A percentile compares a stretch with the other conserved stretches of the same genome.
These are phyloP conservation scores for Tarsius wallacei DNA, from an alignment of 2,797 vertebrate genomes.

Conservation along the genomic window DNA sequence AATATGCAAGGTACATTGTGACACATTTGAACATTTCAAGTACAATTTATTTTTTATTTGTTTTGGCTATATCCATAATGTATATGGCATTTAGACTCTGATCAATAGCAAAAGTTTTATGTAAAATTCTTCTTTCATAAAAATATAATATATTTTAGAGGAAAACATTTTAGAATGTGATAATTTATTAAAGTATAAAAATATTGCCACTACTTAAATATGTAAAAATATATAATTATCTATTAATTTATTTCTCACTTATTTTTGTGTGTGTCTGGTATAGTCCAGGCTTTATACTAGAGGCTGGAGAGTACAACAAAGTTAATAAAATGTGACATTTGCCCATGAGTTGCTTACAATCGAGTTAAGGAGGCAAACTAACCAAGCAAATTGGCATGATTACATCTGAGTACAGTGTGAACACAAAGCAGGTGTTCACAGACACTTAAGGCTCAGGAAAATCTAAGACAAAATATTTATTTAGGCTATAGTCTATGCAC, in stretches of 20 bases:
- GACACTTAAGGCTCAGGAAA: background rate
- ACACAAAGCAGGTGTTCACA: background rate
- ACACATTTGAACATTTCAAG: background rate
- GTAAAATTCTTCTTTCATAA: conserved; percentile 15
- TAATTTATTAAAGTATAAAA: background rate
- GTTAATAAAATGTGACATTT: background rate
- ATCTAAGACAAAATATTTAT: background rate
- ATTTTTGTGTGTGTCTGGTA: background rate
- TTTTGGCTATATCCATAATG: background rate
- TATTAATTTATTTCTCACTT: conserved; percentile 1
- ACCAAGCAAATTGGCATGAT: background rate
- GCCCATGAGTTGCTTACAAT: background rate
- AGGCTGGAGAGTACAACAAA: background rate
- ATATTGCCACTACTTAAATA: background rate
- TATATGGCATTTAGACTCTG: background rate
- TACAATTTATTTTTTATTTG: background rate
- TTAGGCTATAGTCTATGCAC: background rate
- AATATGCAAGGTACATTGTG: background rate
- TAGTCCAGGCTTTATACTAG: background rate
- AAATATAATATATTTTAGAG: background rate
- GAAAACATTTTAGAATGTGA: background rate
- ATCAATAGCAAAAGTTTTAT: background rate
- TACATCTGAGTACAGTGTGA: background rate
- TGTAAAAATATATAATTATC: background rate
- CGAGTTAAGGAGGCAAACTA: background rate